A percentile compares a stretch with the other conserved stretches of the same genome.
Evolutionary conservation across 2,113 vertebrate genomes (phyloP).

Genomic region (Cyanoderma ruficeps): DNA sequence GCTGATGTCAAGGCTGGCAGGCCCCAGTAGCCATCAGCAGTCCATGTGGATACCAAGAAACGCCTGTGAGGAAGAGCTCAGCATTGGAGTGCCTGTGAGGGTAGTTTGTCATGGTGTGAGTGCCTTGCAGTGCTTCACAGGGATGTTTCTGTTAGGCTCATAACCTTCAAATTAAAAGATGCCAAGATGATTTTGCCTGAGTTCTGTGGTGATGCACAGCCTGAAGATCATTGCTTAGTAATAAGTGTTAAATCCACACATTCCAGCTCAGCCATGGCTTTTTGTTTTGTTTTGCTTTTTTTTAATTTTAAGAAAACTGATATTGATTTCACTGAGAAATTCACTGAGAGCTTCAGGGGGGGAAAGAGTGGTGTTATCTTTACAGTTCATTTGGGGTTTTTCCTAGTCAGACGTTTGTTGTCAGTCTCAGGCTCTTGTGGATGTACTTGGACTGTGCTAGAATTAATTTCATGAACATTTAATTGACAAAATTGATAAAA

Average conservation of each 20-base stretch:
- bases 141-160: background rate
- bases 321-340: background rate
- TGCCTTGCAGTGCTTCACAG: background rate
- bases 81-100: fast-evolving
- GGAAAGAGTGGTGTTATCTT: fast-evolving
- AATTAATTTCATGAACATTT: background rate
- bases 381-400: background rate
- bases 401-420: background rate
- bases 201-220: background rate
- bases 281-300: too few species aligned
- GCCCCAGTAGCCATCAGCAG: fast-evolving
- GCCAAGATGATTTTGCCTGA: background rate
- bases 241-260: background rate
- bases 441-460: background rate
- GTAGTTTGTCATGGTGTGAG: background rate
- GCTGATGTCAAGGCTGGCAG: background rate
- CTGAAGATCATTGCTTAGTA: background rate
- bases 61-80: background rate
- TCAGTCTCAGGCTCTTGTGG: background rate
- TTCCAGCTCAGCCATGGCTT: background rate
- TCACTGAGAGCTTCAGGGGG: background rate
- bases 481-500: background rate
- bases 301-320: background rate
- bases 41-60: background rate
- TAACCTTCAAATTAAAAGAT: background rate